Base-by-base conservation (phyloP, 2,888 invertebrate species). In the Achlya flavicornis region DNA sequence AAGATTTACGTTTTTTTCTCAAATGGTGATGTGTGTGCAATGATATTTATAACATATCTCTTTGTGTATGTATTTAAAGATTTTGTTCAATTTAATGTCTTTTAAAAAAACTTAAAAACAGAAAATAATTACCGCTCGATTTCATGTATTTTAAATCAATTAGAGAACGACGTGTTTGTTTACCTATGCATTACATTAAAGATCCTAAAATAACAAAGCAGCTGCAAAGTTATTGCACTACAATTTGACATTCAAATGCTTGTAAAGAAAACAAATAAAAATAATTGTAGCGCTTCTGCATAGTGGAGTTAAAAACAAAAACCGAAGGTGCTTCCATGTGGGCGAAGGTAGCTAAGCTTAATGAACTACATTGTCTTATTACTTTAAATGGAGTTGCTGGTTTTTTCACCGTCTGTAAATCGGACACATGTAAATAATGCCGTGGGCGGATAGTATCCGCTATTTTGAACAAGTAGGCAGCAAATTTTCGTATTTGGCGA, bases 291-390 rank as follows among this genome's bases (percentile, higher is more conserved):
- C 57, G 65, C 68, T 74, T 74, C 70, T 74, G 73, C 67, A 66
- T 68, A 68, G 66, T 70, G 48, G 53, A 73, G 72, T 72, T 76
- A 74, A 77, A 78, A 75, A 66, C 66, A 63, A 69, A 67, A 72
- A 69, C 71, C 71, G 73, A 77, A 82, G 80, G 81, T 83, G 81
- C 77, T 69, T 69, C 62, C 57, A 79, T 78, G 92, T 92, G 87
- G 92, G 92, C 73, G 84, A 78, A 73, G 79, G 85, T 76, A 84
- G 82, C 85, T 76, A 77, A 84, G 85, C 86, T 83, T 91, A 91
- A 92, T 89, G 89, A 90, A 88, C 83, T 79, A 87, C 89, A 92
- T 92, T 92, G 91, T 93, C 89, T 92, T 92, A 90, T 89, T 92
- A 85, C 92, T 90, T 83, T 83, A 90, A 85, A 90, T 85, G 92